Percentiles rank a stretch among this genome's conserved stretches.
phyloP scores from a whole-genome alignment of 2,888 invertebrate species.

The Drosophila prostipennis region DNA sequence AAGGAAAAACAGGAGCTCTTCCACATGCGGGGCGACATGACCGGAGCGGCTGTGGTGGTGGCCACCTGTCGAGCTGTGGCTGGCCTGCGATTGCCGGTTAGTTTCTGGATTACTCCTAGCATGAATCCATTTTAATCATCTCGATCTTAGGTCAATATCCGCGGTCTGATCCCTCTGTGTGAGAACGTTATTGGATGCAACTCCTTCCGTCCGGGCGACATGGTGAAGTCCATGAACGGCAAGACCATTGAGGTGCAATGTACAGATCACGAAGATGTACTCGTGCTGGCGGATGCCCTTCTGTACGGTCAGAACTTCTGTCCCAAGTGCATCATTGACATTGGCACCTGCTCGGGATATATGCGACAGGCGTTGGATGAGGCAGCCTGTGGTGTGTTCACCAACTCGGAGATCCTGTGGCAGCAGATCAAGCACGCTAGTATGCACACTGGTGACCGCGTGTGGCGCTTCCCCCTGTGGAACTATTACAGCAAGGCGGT shows the following conservation, averaged over 20 bases:
- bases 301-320: slow-evolving; percentile 88
- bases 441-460: slow-evolving; percentile 90
- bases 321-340: slow-evolving; percentile 89
- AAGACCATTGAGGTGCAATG: slow-evolving; percentile 88
- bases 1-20: slow-evolving; percentile 83
- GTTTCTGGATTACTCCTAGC: background rate
- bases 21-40: slow-evolving; percentile 92
- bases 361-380: slow-evolving; percentile 87
- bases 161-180: slow-evolving; percentile 90
- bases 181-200: slow-evolving; percentile 92
- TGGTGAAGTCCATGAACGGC: slow-evolving; percentile 90
- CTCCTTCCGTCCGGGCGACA: slow-evolving; percentile 92
- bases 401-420: slow-evolving; percentile 90
- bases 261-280: slow-evolving; percentile 91
- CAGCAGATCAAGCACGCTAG: slow-evolving; percentile 88
- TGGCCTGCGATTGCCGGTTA: slow-evolving; percentile 87
- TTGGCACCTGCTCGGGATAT: slow-evolving; percentile 92
- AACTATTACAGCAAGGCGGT: slow-evolving; percentile 86
- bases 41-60: slow-evolving; percentile 92
- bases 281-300: slow-evolving; percentile 91
- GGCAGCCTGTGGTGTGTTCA: slow-evolving; percentile 89
- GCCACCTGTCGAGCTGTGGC: slow-evolving; percentile 90
- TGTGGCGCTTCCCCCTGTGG: slow-evolving; percentile 94
- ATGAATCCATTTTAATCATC: background rate
- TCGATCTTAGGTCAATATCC: slow-evolving; percentile 86